Conservation (phyloP, 1,140 invertebrate genomes). For the Danaus melanippus region DNA sequence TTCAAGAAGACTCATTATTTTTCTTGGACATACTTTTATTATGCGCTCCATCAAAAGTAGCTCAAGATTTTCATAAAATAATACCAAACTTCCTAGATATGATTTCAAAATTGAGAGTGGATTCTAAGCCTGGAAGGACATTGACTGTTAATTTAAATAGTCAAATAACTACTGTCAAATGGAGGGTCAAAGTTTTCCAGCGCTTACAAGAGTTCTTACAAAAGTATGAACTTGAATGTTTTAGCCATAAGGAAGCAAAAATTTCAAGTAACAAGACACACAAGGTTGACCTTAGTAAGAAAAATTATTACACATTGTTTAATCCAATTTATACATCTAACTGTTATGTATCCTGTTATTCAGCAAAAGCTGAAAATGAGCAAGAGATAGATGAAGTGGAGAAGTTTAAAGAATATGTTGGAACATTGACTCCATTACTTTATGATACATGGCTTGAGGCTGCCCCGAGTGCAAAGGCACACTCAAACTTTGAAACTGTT, state of each 20-base stretch:
- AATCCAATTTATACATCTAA: slow-evolving; percentile 39
- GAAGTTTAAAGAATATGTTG: slow-evolving; percentile 71
- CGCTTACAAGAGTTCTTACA: slow-evolving; percentile 76
- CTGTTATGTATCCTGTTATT: slow-evolving; percentile 48
- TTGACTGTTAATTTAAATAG: slow-evolving; percentile 77
- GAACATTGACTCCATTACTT: slow-evolving; percentile 78
- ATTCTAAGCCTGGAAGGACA: slow-evolving; percentile 75
- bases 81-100: slow-evolving; percentile 85
- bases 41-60: slow-evolving; percentile 75
- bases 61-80: slow-evolving; percentile 77
- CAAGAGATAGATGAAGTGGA: slow-evolving; percentile 49
- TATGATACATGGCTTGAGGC: slow-evolving; percentile 84
- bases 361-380: slow-evolving; percentile 40
- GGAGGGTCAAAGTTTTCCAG: slow-evolving; percentile 81
- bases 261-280: too few relatives aligned
- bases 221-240: slow-evolving; percentile 28
- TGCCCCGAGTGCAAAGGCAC: slow-evolving; percentile 59
- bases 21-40: slow-evolving; percentile 81
- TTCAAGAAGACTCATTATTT: slow-evolving; percentile 86
- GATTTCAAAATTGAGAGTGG: slow-evolving; percentile 79
- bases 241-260: too few relatives aligned
- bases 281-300: too few relatives aligned
- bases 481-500: slow-evolving; percentile 52
- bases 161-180: slow-evolving; percentile 80
- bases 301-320: slow-evolving; percentile 42